These are phyloP conservation scores for Emberiza fucata DNA, from an alignment of 2,113 vertebrate species.

Conservation along the genomic window DNA sequence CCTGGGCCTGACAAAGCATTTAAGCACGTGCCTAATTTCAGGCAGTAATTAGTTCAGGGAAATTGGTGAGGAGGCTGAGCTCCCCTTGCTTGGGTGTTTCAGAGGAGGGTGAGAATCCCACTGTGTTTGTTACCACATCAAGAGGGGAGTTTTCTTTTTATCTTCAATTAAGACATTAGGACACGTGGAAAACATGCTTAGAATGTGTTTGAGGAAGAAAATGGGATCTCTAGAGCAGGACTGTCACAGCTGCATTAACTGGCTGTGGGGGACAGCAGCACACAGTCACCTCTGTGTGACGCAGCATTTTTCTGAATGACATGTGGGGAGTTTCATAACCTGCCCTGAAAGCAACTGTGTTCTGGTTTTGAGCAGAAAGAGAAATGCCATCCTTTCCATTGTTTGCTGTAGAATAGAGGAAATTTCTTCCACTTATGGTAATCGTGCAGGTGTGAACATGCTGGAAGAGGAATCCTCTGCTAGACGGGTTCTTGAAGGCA, in stretches of 20 bases:
- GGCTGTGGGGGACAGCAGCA: background rate
- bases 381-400: background rate
- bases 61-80: background rate
- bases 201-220: background rate
- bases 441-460: conserved; percentile 33
- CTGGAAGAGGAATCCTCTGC: background rate
- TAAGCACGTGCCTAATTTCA: background rate
- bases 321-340: background rate
- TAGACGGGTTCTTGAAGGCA: background rate
- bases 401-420: conserved; percentile 11
- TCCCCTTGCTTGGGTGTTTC: background rate
- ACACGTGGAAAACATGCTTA: background rate
- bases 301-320: background rate
- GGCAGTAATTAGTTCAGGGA: background rate
- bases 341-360: background rate
- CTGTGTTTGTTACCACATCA: background rate
- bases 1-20: background rate
- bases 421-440: background rate
- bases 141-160: background rate
- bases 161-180: background rate
- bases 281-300: background rate
- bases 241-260: background rate
- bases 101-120: background rate
- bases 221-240: background rate
- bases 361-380: background rate